phyloP scores from a whole-genome alignment of 1,140 invertebrate genomes.

The Drosophila nebulosa region DNA sequence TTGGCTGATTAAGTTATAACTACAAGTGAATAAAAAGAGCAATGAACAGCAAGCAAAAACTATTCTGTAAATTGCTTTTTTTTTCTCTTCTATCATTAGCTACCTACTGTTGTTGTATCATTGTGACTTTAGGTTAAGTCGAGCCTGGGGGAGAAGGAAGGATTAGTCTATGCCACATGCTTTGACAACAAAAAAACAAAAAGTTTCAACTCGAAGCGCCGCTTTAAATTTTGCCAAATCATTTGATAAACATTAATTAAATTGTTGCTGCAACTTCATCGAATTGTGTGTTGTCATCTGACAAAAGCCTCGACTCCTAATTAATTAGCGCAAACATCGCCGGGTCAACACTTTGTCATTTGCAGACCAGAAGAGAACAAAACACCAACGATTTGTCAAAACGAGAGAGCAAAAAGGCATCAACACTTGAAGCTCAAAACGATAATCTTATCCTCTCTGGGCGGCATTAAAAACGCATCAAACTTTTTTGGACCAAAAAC shows the following conservation, averaged over 20 bases:
- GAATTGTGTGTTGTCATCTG: constrained; percentile 12
- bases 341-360: constrained; percentile 58
- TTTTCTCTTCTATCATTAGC: neutral
- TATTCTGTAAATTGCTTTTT: neutral
- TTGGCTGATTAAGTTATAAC: too few relatives aligned
- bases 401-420: neutral
- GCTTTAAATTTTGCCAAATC: constrained; percentile 19
- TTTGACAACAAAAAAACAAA: constrained; percentile 19
- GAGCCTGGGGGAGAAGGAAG: constrained; percentile 32
- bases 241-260: constrained; percentile 62
- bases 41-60: neutral
- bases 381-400: constrained; percentile 52
- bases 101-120: neutral
- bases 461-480: constrained; percentile 73
- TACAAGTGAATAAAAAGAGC: too few relatives aligned
- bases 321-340: constrained; percentile 59
- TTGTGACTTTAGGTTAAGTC: constrained; percentile 40
- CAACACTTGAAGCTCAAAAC: constrained; percentile 28
- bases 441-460: constrained; percentile 56
- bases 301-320: constrained; percentile 63
- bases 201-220: constrained; percentile 15
- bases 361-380: neutral
- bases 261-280: constrained; percentile 50
- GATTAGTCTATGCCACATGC: constrained; percentile 6
- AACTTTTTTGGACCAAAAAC: constrained; percentile 35